Evolutionary conservation across 2,888 invertebrate genomes (phyloP), one percentile per base, ranked within the genome.

Genomic region (Protodeltote pygarga): DNA sequence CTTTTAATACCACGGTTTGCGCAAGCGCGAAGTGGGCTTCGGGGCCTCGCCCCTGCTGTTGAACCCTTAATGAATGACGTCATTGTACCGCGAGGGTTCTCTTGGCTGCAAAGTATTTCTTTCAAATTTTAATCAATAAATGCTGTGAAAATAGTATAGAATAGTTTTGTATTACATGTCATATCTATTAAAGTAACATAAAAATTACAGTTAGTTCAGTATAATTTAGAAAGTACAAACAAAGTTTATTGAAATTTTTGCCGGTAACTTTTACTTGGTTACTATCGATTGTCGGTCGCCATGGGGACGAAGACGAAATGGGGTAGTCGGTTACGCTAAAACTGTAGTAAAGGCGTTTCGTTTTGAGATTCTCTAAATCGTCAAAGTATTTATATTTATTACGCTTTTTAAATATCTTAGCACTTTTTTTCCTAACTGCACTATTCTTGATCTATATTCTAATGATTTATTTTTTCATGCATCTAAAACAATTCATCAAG

Each of bases 21-120:
- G 73, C 70, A 61, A 44, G 67, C 71, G 58, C 71, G 62, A 52
- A 17, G 9, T 9, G 14, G 58, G 59, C 81, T 78, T 78, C 81
- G 67, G 14, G 58, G 59, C 81, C 78, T 78, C 81, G 67, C 81
- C 79, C 77, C 73, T 67, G 52, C 54, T 53, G 39, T 49, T 53
- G 65, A 42, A 66, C 48, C 61, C 59, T 78, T 72, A 79, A 85
- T 83, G 80, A 47, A 54, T 81, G 80, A 79, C 81, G 81, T 81
- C 79, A 81, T 40, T 40, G 6, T 42, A 54, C 21, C 31, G 31
- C n/a, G 14, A 28, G 17, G 17, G 44, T 27, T 23, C n/a, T n/a
- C n/a, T n/a, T n/a, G n/a, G n/a, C n/a, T n/a, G n/a, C n/a, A n/a
- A n/a, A n/a, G n/a, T n/a, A n/a, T n/a, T n/a, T n/a, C n/a, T n/a